These are phyloP conservation scores for Vespertilio murinus DNA, from an alignment of 2,797 vertebrate genomes.

Conservation along the genomic window DNA sequence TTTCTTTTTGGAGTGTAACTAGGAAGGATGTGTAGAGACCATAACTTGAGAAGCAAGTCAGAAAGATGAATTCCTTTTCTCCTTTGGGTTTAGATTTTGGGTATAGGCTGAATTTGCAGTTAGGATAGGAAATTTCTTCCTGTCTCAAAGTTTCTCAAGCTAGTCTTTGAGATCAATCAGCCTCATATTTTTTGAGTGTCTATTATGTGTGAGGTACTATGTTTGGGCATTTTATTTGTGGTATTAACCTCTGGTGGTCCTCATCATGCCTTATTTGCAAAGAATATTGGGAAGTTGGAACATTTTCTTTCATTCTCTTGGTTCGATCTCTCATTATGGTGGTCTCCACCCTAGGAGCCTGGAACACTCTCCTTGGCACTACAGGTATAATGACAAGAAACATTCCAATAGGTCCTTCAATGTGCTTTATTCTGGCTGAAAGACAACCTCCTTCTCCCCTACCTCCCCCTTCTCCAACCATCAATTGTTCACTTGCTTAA, in stretches of 20 bases:
- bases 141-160: slow-evolving; percentile 14
- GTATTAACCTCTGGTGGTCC: not conserved
- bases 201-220: not conserved
- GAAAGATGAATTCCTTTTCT: not conserved
- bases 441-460: accelerated
- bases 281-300: not conserved
- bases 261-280: not conserved
- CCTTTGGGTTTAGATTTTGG: not conserved
- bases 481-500: not conserved
- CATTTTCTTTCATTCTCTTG: not conserved
- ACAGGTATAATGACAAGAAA: not conserved
- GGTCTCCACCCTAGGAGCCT: not conserved
- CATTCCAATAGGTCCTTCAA: not conserved
- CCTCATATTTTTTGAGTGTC: not conserved
- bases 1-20: slow-evolving; percentile 15
- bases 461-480: not conserved
- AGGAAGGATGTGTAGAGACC: slow-evolving; percentile 35
- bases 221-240: not conserved
- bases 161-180: not conserved
- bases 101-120: not conserved
- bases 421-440: not conserved
- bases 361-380: not conserved
- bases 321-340: not conserved
- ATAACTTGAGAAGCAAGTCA: not conserved
- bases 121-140: not conserved